These are phyloP conservation scores for Melitaea athalia DNA, from an alignment of 2,888 invertebrate species.

Conservation along the genomic window DNA sequence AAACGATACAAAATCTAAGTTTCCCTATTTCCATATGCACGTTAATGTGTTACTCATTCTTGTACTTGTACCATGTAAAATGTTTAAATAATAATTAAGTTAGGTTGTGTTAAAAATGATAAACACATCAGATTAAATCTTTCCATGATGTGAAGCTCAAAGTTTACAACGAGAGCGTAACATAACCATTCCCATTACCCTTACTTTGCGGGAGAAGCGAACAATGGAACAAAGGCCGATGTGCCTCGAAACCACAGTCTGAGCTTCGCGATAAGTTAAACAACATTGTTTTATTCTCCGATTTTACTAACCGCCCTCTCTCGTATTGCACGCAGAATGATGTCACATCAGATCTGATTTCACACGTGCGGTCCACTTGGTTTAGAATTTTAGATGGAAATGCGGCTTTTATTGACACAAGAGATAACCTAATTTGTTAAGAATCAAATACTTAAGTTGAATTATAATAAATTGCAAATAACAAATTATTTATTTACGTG, in stretches of 20 bases:
- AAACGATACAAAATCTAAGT: too few species aligned
- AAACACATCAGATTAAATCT: conserved; percentile 15
- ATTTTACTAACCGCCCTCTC: conserved; percentile 49
- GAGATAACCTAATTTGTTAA: conserved; percentile 16
- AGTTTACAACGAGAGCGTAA: conserved; percentile 30
- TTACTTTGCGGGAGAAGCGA: conserved; percentile 47
- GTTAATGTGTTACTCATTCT: too few species aligned
- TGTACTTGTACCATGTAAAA: too few species aligned
- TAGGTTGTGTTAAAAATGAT: neutral
- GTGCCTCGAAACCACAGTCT: conserved; percentile 51
- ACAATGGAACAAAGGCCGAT: conserved; percentile 72
- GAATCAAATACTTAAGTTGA: neutral
- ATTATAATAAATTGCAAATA: neutral
- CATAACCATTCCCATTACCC: conserved; percentile 57
- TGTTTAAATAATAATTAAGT: too few species aligned
- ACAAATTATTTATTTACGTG: neutral
- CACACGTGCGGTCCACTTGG: conserved; percentile 37
- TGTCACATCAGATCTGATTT: conserved; percentile 44
- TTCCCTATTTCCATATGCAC: too few species aligned
- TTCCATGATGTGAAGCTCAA: conserved; percentile 24
- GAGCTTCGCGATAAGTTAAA: conserved; percentile 55
- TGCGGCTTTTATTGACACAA: conserved; percentile 9
- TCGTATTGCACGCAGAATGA: conserved; percentile 47
- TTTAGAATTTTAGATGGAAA: conserved; percentile 16
- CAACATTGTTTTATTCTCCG: conserved; percentile 65